Conservation (phyloP, 2,888 invertebrate genomes). For the Tipula unca region DNA sequence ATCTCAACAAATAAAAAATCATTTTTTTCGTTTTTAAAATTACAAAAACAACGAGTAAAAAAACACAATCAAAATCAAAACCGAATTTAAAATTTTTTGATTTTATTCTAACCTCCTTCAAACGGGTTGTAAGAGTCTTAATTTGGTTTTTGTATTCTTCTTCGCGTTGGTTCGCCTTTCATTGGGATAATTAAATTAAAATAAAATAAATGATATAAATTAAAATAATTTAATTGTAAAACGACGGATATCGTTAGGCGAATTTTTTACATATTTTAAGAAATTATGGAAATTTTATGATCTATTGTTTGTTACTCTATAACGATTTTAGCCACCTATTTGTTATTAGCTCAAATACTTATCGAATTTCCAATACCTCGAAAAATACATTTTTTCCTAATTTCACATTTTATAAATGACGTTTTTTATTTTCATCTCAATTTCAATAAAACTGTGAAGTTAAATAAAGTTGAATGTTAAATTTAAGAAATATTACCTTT, state of each 20-base stretch:
- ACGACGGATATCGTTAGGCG: not conserved
- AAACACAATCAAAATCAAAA: not conserved
- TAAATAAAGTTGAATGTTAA: not conserved
- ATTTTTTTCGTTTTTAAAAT: slow-evolving; percentile 18
- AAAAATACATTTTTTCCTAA: no score
- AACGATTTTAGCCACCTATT: not conserved
- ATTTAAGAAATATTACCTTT: slow-evolving; percentile 53
- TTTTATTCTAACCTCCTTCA: slow-evolving; percentile 81
- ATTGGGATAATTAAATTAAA: not conserved
- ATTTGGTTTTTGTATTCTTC: slow-evolving; percentile 99
- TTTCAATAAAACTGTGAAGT: not conserved
- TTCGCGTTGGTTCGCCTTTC: slow-evolving; percentile 96
- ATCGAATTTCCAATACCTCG: not conserved
- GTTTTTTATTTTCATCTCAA: not conserved
- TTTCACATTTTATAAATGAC: not conserved
- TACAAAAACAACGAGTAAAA: slow-evolving; percentile 20
- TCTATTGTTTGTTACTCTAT: not conserved
- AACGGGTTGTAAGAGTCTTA: slow-evolving; percentile 96
- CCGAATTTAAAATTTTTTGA: not conserved
- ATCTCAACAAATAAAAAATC: not conserved
- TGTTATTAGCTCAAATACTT: not conserved
- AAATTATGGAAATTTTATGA: not conserved
- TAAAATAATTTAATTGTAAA: not conserved
- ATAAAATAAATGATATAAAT: not conserved
- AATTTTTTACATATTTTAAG: not conserved